Percentiles rank a stretch among this genome's conserved stretches.
Conservation (phyloP, 2,113 vertebrate genomes). For the Calonectris borealis region DNA sequence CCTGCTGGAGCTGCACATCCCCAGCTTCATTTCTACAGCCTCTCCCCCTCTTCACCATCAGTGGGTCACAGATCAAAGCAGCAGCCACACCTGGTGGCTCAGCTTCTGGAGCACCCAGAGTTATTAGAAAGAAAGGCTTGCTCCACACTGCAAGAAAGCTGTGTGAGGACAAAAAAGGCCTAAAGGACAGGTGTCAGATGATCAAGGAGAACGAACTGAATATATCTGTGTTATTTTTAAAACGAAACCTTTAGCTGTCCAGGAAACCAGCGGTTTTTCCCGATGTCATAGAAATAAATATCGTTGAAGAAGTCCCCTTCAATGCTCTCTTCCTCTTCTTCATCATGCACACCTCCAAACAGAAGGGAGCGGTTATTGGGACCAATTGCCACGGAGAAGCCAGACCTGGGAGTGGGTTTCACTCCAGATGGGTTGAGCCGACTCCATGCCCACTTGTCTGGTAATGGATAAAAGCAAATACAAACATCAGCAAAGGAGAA, state of each 20-base stretch:
- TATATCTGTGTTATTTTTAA: background rate
- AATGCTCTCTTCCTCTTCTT: conserved; percentile 92
- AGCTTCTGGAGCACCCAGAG: background rate
- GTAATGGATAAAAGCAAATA: background rate
- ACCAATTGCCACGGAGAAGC: conserved; percentile 81
- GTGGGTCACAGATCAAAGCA: background rate
- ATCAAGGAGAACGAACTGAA: background rate
- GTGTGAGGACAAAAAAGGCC: background rate
- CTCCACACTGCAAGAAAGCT: background rate
- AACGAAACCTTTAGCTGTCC: conserved; percentile 81
- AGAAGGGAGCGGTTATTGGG: conserved; percentile 82
- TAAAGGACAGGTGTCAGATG: rapidly evolving
- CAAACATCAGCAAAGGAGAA: background rate
- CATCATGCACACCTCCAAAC: conserved; percentile 92
- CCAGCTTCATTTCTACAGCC: background rate
- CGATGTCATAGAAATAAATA: conserved; percentile 83
- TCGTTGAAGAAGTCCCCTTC: conserved; percentile 94
- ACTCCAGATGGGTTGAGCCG: conserved; percentile 83
- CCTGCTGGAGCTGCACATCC: background rate
- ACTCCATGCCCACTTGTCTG: conserved; percentile 91
- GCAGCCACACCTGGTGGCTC: background rate
- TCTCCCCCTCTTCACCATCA: background rate
- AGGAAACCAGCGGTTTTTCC: conserved; percentile 90
- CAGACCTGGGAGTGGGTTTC: conserved; percentile 87
- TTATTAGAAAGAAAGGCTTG: background rate